Conservation (phyloP, 2,888 invertebrate genomes). For the Lasius fuliginosus region DNA sequence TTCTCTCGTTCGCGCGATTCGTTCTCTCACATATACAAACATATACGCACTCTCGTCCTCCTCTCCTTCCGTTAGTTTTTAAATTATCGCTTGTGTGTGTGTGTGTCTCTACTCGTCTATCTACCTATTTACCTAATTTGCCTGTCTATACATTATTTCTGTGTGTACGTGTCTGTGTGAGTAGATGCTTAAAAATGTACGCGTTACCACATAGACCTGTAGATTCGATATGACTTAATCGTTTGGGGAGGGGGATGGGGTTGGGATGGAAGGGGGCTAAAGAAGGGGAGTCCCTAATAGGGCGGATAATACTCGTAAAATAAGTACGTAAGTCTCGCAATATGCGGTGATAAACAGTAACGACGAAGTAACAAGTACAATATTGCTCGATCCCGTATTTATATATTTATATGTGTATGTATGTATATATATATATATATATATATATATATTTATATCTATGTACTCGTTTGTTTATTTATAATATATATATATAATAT, state of each 20-base stretch:
- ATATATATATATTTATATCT: constrained; percentile 58
- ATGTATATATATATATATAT: constrained; percentile 49
- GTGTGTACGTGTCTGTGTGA: constrained; percentile 46
- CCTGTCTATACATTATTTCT: constrained; percentile 69
- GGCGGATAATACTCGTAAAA: constrained; percentile 60
- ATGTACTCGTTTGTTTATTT: constrained; percentile 46
- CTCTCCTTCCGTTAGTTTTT: constrained; percentile 27
- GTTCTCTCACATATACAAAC: constrained; percentile 24
- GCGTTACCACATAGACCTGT: constrained; percentile 63
- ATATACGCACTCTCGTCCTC: constrained; percentile 14
- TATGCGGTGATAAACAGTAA: constrained; percentile 73
- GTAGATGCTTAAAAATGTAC: constrained; percentile 68
- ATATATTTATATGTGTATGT: constrained; percentile 43
- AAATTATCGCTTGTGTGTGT: constrained; percentile 14
- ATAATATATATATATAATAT: constrained; percentile 56
- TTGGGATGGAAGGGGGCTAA: background rate
- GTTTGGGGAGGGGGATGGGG: constrained; percentile 21
- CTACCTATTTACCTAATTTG: constrained; percentile 62
- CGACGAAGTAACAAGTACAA: constrained; percentile 72
- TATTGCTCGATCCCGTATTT: constrained; percentile 73
- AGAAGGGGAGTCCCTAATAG: constrained; percentile 14
- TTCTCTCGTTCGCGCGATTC: constrained; percentile 61
- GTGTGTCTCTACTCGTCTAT: constrained; percentile 60
- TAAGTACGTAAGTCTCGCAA: constrained; percentile 66
- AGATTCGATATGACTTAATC: constrained; percentile 67